Percentiles rank a stretch among this genome's conserved stretches.
Conservation (phyloP, 1,140 invertebrate genomes). For the Sitobion miscanthi region DNA sequence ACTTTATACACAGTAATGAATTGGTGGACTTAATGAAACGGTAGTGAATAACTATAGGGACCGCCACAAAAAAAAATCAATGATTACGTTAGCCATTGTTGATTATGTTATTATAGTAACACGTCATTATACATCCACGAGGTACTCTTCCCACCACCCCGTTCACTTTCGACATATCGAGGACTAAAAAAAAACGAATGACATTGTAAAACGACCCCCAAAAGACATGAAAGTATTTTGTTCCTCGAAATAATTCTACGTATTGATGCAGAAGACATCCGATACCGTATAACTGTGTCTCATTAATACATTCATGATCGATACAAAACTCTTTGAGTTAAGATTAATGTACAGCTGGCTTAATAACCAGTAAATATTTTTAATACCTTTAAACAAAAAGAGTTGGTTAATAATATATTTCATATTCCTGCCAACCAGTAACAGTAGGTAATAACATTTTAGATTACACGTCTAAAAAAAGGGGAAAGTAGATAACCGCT, state of each 20-base stretch:
- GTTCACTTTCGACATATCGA: neutral
- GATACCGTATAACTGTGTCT: neutral
- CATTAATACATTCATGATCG: neutral
- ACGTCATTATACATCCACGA: neutral
- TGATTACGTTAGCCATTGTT: constrained; percentile 31
- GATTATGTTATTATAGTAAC: constrained; percentile 42
- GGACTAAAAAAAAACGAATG: neutral
- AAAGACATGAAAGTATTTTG: neutral
- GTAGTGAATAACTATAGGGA: neutral
- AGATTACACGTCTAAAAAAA: too few relatives aligned
- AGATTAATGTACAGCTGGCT: neutral
- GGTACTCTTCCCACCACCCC: too few relatives aligned
- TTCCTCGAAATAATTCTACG: neutral
- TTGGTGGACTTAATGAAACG: constrained; percentile 36
- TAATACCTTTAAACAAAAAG: neutral
- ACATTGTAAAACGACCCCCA: neutral
- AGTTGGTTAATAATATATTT: neutral
- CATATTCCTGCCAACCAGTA: too few relatives aligned
- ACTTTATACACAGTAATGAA: constrained; percentile 16
- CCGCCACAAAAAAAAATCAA: constrained; percentile 27
- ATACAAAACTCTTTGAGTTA: neutral
- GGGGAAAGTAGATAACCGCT: too few relatives aligned
- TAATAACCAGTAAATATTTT: neutral
- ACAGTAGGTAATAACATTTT: too few relatives aligned
- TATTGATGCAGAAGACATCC: neutral